A percentile compares a stretch with the other conserved stretches of the same genome.
phyloP scores from a whole-genome alignment of 2,113 vertebrate genomes.

The Sinocyclocheilus anophthalmus region DNA sequence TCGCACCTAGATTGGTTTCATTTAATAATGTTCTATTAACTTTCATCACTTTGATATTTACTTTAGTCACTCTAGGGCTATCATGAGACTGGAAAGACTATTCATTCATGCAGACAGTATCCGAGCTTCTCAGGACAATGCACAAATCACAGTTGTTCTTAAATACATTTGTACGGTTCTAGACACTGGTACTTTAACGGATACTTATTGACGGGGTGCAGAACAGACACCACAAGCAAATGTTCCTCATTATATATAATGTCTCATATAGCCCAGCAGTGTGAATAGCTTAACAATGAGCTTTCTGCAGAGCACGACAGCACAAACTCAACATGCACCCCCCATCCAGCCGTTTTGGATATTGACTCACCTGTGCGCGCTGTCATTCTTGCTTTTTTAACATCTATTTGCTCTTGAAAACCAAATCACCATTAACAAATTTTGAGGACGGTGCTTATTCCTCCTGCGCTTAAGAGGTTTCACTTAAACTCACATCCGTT shows the following conservation, averaged over 20 bases:
- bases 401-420: slow-evolving; percentile 53
- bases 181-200: slow-evolving; percentile 20
- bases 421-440: slow-evolving; percentile 38
- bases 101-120: not conserved
- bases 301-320: slow-evolving; percentile 48
- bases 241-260: slow-evolving; percentile 73
- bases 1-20: not conserved
- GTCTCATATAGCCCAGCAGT: slow-evolving; percentile 54
- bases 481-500: slow-evolving; percentile 47
- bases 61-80: not conserved
- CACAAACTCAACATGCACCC: slow-evolving; percentile 8
- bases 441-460: slow-evolving; percentile 35
- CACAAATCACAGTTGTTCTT: not conserved
- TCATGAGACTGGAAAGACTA: not conserved
- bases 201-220: slow-evolving; percentile 68
- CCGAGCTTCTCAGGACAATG: not conserved
- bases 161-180: not conserved
- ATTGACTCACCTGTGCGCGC: slow-evolving; percentile 45
- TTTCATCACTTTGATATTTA: slow-evolving; percentile 15
- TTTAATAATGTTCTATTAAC: not conserved
- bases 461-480: slow-evolving; percentile 38
- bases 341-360: slow-evolving; percentile 24
- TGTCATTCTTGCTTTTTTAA: slow-evolving; percentile 16
- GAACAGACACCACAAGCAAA: slow-evolving; percentile 68
- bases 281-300: slow-evolving; percentile 65